Evolutionary conservation across 2,113 vertebrate genomes (phyloP).

Genomic region (Leptodactylus fuscus): DNA sequence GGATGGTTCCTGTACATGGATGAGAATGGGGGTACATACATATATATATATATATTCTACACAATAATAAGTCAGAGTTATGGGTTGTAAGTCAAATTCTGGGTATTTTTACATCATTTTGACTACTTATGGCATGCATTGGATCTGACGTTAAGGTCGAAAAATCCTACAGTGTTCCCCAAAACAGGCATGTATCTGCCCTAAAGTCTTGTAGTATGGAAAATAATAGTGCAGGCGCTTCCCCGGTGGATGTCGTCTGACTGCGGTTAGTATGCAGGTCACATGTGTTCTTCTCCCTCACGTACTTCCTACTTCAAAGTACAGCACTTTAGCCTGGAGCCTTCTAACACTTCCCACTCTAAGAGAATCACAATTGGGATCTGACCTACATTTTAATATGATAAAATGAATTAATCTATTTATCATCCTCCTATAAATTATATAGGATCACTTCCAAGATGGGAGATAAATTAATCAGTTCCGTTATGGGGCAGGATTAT

Average conservation of each 20-base stretch:
- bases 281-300: slow-evolving; percentile 16
- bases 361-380: slow-evolving; percentile 52
- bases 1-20: too few species aligned
- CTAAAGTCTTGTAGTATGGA: not conserved
- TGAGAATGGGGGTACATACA: too few species aligned
- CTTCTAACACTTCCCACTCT: slow-evolving; percentile 5
- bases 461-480: slow-evolving; percentile 15
- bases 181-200: not conserved
- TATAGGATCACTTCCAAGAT: not conserved
- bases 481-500: not conserved
- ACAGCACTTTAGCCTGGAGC: slow-evolving; percentile 32
- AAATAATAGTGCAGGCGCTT: not conserved
- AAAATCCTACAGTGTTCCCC: not conserved
- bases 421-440: slow-evolving; percentile 31
- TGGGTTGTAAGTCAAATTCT: too few species aligned
- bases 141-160: not conserved
- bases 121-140: not conserved
- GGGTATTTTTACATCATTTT: too few species aligned
- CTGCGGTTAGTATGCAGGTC: slow-evolving; percentile 21
- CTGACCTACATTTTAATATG: slow-evolving; percentile 52
- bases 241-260: not conserved
- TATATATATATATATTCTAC: too few species aligned
- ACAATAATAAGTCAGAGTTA: too few species aligned
- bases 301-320: slow-evolving; percentile 45
- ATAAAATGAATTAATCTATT: slow-evolving; percentile 45